Conservation (phyloP, 2,113 vertebrate genomes). For the Thalassarche chlororhynchos region DNA sequence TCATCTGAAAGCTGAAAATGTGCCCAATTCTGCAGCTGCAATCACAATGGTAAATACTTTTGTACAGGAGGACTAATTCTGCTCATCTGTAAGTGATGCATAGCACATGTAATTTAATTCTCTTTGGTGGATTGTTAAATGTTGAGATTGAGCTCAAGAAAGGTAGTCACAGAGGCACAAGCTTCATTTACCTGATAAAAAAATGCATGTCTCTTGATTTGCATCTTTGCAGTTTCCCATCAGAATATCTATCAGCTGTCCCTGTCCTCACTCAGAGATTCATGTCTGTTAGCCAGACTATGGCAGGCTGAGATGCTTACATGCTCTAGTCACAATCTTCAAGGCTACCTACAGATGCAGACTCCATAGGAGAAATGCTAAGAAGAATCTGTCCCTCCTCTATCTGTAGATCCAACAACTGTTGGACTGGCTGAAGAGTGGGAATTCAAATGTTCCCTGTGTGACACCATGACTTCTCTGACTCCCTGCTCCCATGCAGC, state of each 20-base stretch:
- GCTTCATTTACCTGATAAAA: background rate
- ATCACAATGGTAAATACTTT: background rate
- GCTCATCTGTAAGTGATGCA: background rate
- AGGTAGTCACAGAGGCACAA: background rate
- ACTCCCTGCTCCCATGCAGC: background rate
- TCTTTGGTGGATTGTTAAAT: background rate
- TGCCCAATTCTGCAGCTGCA: constrained; percentile 8
- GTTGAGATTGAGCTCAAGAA: background rate
- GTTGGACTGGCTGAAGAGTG: background rate
- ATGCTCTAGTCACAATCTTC: background rate
- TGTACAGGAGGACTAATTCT: background rate
- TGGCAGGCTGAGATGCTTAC: background rate
- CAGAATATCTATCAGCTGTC: background rate
- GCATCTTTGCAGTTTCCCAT: background rate
- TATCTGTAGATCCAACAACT: background rate
- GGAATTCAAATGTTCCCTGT: background rate
- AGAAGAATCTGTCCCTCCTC: background rate
- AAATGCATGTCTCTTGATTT: background rate
- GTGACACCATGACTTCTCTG: background rate
- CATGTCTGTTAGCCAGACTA: background rate
- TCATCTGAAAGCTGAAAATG: constrained; percentile 10
- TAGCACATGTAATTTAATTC: background rate
- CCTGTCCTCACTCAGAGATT: background rate
- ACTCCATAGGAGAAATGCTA: background rate
- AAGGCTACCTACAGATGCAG: background rate